Conservation (phyloP, 53 echinoderm and acorn worm species). For the Temnopleurus reevesii region DNA sequence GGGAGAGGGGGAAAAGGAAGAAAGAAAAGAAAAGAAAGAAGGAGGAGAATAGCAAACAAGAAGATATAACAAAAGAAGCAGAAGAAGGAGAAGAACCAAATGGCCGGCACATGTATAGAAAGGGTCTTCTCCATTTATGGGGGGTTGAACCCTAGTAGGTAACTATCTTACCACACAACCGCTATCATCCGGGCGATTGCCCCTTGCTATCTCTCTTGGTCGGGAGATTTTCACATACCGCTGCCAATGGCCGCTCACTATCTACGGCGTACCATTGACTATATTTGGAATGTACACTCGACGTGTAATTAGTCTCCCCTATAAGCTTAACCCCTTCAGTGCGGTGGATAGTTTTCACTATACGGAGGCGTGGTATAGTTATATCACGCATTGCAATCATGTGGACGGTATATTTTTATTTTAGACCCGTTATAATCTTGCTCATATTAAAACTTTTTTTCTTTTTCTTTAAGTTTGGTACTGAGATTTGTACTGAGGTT, state of each 20-base stretch:
- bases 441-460: neutral
- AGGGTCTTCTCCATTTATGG: conserved; percentile 43
- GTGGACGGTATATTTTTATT: neutral
- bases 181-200: neutral
- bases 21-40: neutral
- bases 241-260: conserved; percentile 28
- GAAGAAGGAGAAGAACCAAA: neutral
- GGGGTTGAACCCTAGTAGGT: conserved; percentile 29
- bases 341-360: neutral
- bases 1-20: neutral
- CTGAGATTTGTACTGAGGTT: neutral
- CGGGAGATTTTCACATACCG: conserved; percentile 53
- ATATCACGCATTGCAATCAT: neutral
- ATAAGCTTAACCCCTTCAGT: conserved; percentile 7
- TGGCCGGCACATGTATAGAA: conserved; percentile 21
- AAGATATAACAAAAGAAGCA: neutral
- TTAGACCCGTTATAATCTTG: neutral
- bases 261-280: conserved; percentile 43
- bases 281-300: conserved; percentile 57
- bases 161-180: conserved; percentile 3
- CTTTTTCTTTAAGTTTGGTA: neutral
- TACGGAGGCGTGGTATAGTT: neutral
- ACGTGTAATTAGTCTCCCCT: conserved; percentile 46
- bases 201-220: neutral
- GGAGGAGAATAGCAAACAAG: neutral